Conservation (phyloP, 2,888 invertebrate species). For the Nebria salina region DNA sequence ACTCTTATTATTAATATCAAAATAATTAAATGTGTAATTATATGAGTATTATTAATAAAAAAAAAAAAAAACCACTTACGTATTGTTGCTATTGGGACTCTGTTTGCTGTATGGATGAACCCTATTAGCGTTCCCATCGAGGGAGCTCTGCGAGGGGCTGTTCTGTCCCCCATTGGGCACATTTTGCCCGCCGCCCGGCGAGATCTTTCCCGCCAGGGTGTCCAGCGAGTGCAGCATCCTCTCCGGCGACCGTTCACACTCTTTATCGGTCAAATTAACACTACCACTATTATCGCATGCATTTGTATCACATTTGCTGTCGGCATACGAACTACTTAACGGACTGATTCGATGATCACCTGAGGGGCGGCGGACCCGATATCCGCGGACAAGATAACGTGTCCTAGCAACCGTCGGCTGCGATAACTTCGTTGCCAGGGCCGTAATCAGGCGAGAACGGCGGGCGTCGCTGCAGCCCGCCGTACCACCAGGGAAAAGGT, state of each 20-base stretch:
- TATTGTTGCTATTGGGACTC: conserved; percentile 42
- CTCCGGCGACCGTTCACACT: conserved; percentile 31
- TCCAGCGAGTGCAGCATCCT: conserved; percentile 86
- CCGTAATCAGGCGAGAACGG: conserved; percentile 48
- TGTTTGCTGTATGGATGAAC: conserved; percentile 68
- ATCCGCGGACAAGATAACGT: conserved; percentile 53
- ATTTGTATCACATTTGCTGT: neutral
- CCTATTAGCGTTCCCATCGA: conserved; percentile 72
- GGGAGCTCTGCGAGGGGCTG: conserved; percentile 56
- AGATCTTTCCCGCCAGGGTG: conserved; percentile 89
- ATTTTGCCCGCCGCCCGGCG: conserved; percentile 74
- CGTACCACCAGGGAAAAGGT: conserved; percentile 8
- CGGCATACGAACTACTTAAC: neutral
- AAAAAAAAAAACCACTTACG: conserved; percentile 50
- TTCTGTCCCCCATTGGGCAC: conserved; percentile 51
- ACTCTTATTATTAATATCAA: too few species aligned
- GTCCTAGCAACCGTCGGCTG: conserved; percentile 59
- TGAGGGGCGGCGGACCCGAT: conserved; percentile 41
- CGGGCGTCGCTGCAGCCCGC: conserved; percentile 23
- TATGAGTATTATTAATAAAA: too few species aligned
- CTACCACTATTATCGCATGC: conserved; percentile 49
- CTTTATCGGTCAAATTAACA: conserved; percentile 44
- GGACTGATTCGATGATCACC: conserved; percentile 32
- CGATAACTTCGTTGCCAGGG: conserved; percentile 60
- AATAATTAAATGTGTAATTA: too few species aligned